A percentile compares a stretch with the other conserved stretches of the same genome.
These are phyloP conservation scores for Cairina moschata DNA, from an alignment of 2,113 vertebrate genomes.

Conservation along the genomic window DNA sequence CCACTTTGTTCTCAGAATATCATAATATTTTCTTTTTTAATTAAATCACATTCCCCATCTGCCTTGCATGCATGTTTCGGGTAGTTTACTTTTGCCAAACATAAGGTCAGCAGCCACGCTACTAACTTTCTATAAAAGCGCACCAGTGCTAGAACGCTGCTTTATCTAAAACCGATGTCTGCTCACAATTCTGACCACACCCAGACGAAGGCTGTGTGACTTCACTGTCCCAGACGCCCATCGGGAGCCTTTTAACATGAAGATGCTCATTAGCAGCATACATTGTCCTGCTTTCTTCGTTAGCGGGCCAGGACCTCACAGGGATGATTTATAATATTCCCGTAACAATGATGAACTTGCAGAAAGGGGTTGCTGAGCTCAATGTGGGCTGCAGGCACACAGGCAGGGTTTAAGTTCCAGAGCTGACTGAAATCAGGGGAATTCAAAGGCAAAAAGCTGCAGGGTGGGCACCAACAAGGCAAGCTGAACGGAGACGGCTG, in stretches of 20 bases:
- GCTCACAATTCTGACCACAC: conserved; percentile 50
- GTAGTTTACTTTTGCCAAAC: conserved; percentile 57
- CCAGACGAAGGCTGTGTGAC: conserved; percentile 21
- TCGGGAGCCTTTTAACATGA: conserved; percentile 37
- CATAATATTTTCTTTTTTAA: conserved; percentile 63
- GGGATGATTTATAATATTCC: conserved; percentile 15
- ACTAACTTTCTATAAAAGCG: conserved; percentile 45
- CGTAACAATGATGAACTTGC: background rate
- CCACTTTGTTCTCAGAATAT: conserved; percentile 54
- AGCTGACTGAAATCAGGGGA: background rate
- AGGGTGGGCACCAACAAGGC: background rate
- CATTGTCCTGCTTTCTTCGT: conserved; percentile 51
- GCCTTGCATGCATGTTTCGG: conserved; percentile 56
- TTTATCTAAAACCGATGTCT: conserved; percentile 60
- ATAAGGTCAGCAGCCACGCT: conserved; percentile 65
- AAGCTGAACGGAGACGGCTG: background rate
- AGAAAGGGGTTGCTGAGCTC: background rate
- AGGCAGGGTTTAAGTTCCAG: background rate
- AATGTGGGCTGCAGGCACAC: background rate
- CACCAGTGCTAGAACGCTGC: background rate
- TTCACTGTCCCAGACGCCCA: conserved; percentile 28
- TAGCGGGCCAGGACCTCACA: background rate
- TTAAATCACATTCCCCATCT: conserved; percentile 52
- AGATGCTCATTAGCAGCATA: background rate
- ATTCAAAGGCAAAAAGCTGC: background rate